Evolutionary conservation across 1,140 invertebrate species (phyloP).

Genomic region (Cyclina sinensis): DNA sequence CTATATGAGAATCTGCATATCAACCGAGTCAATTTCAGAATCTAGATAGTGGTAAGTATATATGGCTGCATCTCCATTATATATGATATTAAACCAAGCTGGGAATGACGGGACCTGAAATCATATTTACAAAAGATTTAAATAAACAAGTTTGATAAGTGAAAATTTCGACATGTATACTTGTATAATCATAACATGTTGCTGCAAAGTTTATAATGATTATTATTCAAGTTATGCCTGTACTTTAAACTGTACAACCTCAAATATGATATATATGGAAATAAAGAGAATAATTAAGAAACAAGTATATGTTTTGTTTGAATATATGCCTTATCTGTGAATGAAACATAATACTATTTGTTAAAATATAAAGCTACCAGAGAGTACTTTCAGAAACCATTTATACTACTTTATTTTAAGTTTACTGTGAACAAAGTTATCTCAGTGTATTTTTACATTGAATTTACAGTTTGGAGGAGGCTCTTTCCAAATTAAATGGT

Average conservation of each 20-base stretch:
- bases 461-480: constrained; percentile 7
- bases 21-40: neutral
- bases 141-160: constrained; percentile 36
- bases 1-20: constrained; percentile 35
- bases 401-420: constrained; percentile 11
- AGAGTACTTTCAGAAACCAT: neutral
- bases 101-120: constrained; percentile 32
- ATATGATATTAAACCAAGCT: constrained; percentile 47
- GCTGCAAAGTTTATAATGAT: constrained; percentile 37
- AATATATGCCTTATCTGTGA: constrained; percentile 37
- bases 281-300: constrained; percentile 21
- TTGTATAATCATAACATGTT: constrained; percentile 30
- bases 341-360: constrained; percentile 28
- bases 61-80: constrained; percentile 37
- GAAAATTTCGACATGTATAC: constrained; percentile 31
- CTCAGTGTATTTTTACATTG: neutral
- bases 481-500: constrained; percentile 41
- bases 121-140: constrained; percentile 6
- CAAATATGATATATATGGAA: constrained; percentile 25
- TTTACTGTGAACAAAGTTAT: neutral
- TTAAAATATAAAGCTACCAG: constrained; percentile 6
- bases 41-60: constrained; percentile 38
- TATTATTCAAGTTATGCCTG: constrained; percentile 28
- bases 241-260: neutral
- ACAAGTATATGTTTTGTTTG: neutral